Base-by-base conservation (phyloP, 1,140 invertebrate genomes). In the Caenorhabditis latens region DNA sequence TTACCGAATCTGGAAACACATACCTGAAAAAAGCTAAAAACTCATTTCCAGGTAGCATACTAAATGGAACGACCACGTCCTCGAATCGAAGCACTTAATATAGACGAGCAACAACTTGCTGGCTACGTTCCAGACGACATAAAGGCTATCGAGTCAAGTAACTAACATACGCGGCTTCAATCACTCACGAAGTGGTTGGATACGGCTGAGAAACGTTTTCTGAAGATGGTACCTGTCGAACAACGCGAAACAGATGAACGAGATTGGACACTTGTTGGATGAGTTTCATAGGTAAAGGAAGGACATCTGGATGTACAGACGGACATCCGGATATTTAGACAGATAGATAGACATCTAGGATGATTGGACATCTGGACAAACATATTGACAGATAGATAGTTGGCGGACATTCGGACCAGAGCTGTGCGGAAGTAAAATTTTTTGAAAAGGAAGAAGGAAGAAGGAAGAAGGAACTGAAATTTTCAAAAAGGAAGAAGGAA, bases 101-200 rank as follows among this genome's bases (percentile, higher is more conserved):
- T 79, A 3, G 85, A 75, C 21, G 85, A 75, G 63, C 43, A 83
- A 9, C 24, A 58, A 9, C 57, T 86, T 11, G 50, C 75, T 13
- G 48, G 21, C 11, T 48, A 79, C 13, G 71, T 86, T 40, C 85
- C 85, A 83, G 65, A 67, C 16, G 85, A 86, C 13, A 93, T 98
- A 98, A 87, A 96, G 98, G 92, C 93, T 94, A 79, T 93, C 90
- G 97, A 93, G 96, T 96, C 0, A 96, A 97, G 91, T 96, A 98
- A 16, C 96, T 97, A 91, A 95, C 97, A 93, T 96, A 97, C 14
- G 95, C 48, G 85, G 9, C 61, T 88, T 7, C 24, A 61, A 19
- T n/a, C 40, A 19, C 83, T 88, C 32, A 14, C 79, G 16, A 83
- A 55, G 11, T 88, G 83, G 67, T 50, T 88, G 48, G 83, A 84